Evolutionary conservation across 2,888 invertebrate genomes (phyloP).

Genomic region (Troglohyphantes excavatus): DNA sequence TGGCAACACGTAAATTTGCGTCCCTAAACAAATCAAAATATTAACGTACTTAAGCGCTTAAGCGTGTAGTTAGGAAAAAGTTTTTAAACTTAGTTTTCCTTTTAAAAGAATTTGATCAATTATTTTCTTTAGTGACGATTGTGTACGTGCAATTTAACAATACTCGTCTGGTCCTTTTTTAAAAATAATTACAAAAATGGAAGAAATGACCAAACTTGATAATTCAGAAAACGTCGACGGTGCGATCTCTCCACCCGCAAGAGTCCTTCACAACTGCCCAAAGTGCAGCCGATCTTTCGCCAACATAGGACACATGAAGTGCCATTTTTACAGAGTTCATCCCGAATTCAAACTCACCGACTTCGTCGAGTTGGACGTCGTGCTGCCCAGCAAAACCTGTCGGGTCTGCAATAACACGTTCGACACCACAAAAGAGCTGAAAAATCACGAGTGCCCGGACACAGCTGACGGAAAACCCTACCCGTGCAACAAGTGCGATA

Average conservation of each 20-base stretch:
- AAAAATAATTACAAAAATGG: no score
- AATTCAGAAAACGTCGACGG: not conserved
- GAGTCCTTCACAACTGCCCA: not conserved
- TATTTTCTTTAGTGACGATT: no score
- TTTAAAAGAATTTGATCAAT: no score
- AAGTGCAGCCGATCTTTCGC: constrained; percentile 27
- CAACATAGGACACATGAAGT: constrained; percentile 33
- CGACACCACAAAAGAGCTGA: not conserved
- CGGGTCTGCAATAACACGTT: not conserved
- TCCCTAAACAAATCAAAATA: no score
- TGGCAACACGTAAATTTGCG: no score
- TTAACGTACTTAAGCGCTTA: no score
- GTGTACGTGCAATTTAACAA: no score
- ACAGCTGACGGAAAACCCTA: not conserved
- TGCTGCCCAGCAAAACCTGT: no score
- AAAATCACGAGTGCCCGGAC: not conserved
- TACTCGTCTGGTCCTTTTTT: no score
- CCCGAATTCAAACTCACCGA: constrained; percentile 36
- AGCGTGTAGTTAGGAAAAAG: no score
- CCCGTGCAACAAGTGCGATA: not conserved
- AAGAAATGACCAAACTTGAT: not conserved
- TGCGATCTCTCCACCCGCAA: not conserved
- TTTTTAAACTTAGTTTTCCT: no score
- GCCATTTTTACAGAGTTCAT: constrained; percentile 41
- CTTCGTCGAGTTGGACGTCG: not conserved